Conservation (phyloP, 2,797 vertebrate species). For the Pseudochirops cupreus region DNA sequence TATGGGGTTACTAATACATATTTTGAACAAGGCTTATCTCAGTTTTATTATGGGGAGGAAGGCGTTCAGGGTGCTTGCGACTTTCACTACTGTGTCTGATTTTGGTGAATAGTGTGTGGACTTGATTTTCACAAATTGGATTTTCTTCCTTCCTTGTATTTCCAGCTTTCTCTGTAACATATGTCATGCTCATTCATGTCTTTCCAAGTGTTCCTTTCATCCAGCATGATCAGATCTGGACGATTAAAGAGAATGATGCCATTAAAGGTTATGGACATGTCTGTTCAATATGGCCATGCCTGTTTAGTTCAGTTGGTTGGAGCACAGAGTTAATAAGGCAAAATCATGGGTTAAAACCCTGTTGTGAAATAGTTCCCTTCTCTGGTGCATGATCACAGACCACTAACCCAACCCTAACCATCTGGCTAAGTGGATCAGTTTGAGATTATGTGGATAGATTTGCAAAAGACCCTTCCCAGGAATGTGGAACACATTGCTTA, state of each 20-base stretch:
- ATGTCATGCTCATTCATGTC: conserved; percentile 26
- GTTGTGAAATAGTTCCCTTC: conserved; percentile 42
- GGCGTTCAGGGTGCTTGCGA: conserved; percentile 1
- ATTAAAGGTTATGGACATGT: conserved; percentile 39
- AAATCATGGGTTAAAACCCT: conserved; percentile 27
- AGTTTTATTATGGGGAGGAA: not conserved
- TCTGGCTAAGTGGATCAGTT: not conserved
- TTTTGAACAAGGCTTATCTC: not conserved
- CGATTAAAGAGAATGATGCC: conserved; percentile 15
- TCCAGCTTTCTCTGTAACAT: conserved; percentile 28
- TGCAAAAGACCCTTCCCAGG: conserved; percentile 39
- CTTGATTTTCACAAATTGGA: conserved; percentile 28
- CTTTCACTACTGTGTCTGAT: conserved; percentile 29
- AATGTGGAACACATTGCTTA: conserved; percentile 10
- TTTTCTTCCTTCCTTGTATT: conserved; percentile 54
- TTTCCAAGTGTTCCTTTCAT: conserved; percentile 42
- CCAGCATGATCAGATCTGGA: conserved; percentile 52
- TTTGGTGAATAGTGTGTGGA: conserved; percentile 25
- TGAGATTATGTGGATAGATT: conserved; percentile 26
- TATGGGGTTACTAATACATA: conserved; percentile 4
- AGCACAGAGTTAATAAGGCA: conserved; percentile 48
- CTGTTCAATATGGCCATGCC: conserved; percentile 13
- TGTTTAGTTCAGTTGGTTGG: conserved; percentile 51
- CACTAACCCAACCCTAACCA: conserved; percentile 26
- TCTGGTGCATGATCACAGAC: conserved; percentile 35